phyloP scores from a whole-genome alignment of 1,140 invertebrate genomes.

The Brachionus angularis region DNA sequence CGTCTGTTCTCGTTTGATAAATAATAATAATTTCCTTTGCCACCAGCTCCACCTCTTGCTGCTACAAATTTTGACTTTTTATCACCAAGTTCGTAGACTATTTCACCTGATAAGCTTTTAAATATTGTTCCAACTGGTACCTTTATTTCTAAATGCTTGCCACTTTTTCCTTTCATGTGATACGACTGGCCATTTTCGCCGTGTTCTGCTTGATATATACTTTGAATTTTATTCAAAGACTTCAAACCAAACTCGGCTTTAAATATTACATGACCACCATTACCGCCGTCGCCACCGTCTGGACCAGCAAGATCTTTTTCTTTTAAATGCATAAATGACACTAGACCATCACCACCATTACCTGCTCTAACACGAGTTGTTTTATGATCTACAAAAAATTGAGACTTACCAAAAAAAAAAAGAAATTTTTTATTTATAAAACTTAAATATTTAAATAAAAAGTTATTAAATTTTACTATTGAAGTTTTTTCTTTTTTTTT shows the following conservation, averaged over 20 bases:
- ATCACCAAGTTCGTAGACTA: conserved; percentile 69
- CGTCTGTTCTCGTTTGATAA: conserved; percentile 72
- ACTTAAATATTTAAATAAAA: neutral
- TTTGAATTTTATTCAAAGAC: conserved; percentile 39
- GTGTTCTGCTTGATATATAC: conserved; percentile 29
- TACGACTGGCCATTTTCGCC: conserved; percentile 21
- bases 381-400: conserved; percentile 51
- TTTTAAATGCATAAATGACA: conserved; percentile 75
- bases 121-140: conserved; percentile 83
- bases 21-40: conserved; percentile 89
- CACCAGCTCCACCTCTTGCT: conserved; percentile 83
- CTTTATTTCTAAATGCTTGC: conserved; percentile 1
- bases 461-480: neutral
- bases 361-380: conserved; percentile 67
- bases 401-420: conserved; percentile 45
- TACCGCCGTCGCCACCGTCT: conserved; percentile 91
- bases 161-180: conserved; percentile 38
- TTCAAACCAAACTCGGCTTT: conserved; percentile 45
- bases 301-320: conserved; percentile 82
- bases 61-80: conserved; percentile 80
- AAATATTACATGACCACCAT: conserved; percentile 93
- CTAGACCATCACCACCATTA: conserved; percentile 82
- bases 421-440: neutral
- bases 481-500: conserved; percentile 2
- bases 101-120: conserved; percentile 61